These are phyloP conservation scores for Dipodomys merriami DNA, from an alignment of 2,113 vertebrate genomes.

Conservation along the genomic window DNA sequence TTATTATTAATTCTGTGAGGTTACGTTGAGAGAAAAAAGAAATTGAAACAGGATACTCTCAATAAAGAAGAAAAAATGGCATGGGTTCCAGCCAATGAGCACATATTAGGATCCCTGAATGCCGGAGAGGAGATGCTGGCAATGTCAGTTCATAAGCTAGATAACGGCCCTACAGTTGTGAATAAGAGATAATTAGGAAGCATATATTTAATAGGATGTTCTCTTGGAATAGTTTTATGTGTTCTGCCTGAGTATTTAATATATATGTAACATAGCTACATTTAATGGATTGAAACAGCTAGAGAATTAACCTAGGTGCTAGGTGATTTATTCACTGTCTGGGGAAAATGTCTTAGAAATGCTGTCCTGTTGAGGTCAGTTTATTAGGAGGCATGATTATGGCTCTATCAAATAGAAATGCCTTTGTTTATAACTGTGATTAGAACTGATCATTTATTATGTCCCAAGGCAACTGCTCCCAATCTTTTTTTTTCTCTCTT, in stretches of 20 bases:
- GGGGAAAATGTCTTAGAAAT: not conserved
- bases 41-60: not conserved
- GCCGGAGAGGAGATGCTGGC: not conserved
- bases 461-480: not conserved
- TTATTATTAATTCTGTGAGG: not conserved
- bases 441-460: not conserved
- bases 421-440: not conserved
- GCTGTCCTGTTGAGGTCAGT: slow-evolving; percentile 3
- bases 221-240: slow-evolving; percentile 33
- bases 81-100: not conserved
- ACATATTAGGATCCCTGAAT: not conserved
- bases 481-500: not conserved
- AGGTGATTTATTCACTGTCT: slow-evolving; percentile 17
- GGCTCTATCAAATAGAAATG: not conserved
- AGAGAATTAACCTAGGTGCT: slow-evolving; percentile 59
- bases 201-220: slow-evolving; percentile 39
- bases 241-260: slow-evolving; percentile 58
- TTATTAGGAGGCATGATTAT: not conserved
- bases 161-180: not conserved
- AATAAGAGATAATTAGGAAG: slow-evolving; percentile 58
- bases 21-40: not conserved
- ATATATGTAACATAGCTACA: slow-evolving; percentile 49
- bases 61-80: not conserved
- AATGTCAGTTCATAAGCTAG: not conserved
- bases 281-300: slow-evolving; percentile 63